Base-by-base conservation (phyloP, 2,797 vertebrate genomes). In the Coregonus ussuriensis region DNA sequence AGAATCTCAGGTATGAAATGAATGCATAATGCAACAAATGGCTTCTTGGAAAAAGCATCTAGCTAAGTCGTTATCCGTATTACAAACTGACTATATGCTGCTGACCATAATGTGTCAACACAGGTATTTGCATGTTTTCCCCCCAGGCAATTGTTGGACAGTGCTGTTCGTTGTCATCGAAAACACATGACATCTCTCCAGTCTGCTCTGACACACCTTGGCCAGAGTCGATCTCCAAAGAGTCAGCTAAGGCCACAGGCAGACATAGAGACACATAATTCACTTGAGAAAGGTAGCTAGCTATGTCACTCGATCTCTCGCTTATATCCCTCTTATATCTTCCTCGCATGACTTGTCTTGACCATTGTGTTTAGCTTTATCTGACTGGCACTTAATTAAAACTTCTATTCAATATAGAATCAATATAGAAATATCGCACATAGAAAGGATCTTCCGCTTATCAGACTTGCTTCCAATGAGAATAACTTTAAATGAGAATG, bases 1-100 rank as follows among this genome's bases (percentile, higher is more conserved):
- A 91, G 86, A 95, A 95, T 76, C 82, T 95, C 71, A 94, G 95
- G 95, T 95, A 90, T 16, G 59, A 29, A 63, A 29, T 25, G 9
- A 63, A 25, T 29, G 59, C 59, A 9, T 25, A 9, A 62, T 25
- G 59, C 21, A 63, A 63, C 9, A 3, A 6, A 63, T 63, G 59
- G 9, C 59, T 1, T 63, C 21, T 63, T 63, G 59, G 3, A n/a
- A 59, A n/a, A 59, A 6, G 6, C 18, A 59, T 66, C 25, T 47
- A 67, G 35, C 35, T 53, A 74, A 65, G 7, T 66, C 33, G 31
- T 16, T 77, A 31, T 51, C 35, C 47, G 47, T 63, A 18, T 65
- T 59, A 15, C 6, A 9, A 41, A 71, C 35, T 18, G 41, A 13
- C 41, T 47, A 47, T 47, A 29, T 37, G 6, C 29, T 51, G 53